Percentiles rank a stretch among this genome's conserved stretches.
Conservation (phyloP, 2,113 vertebrate genomes). For the Dipodomys stephensi region DNA sequence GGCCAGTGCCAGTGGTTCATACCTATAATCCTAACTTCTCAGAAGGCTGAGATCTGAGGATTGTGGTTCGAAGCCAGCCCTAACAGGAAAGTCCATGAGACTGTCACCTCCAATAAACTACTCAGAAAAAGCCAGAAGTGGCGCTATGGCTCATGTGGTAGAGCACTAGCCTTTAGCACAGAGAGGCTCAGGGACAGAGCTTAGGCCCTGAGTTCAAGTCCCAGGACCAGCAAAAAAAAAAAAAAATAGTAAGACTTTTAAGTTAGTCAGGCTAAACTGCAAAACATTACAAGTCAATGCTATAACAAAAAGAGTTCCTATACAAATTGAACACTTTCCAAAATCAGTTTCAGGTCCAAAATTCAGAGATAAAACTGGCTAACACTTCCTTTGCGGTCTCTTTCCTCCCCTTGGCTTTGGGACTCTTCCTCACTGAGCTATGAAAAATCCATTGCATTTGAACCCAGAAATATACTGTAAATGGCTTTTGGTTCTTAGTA, state of each 20-base stretch:
- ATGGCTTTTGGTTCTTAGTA: background rate
- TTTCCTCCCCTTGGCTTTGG: background rate
- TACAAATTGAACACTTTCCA: background rate
- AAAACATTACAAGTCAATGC: background rate
- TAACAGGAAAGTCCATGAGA: too few relatives aligned
- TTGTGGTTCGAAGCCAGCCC: too few relatives aligned
- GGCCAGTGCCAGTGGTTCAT: too few relatives aligned
- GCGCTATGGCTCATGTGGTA: too few relatives aligned
- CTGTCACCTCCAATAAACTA: too few relatives aligned
- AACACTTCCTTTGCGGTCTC: background rate
- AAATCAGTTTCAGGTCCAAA: slow-evolving; percentile 25
- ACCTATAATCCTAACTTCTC: too few relatives aligned
- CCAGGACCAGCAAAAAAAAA: too few relatives aligned
- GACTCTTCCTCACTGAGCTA: background rate
- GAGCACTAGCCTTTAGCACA: too few relatives aligned
- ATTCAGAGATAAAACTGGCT: slow-evolving; percentile 17
- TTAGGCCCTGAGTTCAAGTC: too few relatives aligned
- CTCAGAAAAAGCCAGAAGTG: too few relatives aligned
- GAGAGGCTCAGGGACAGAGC: too few relatives aligned
- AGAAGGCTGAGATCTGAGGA: too few relatives aligned
- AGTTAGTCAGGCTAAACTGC: slow-evolving; percentile 13
- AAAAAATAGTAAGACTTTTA: background rate
- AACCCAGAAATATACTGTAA: background rate
- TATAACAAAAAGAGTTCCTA: background rate
- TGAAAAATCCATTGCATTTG: background rate